phyloP scores from a whole-genome alignment of 2,113 vertebrate genomes.

The Nannobrachium achirus region DNA sequence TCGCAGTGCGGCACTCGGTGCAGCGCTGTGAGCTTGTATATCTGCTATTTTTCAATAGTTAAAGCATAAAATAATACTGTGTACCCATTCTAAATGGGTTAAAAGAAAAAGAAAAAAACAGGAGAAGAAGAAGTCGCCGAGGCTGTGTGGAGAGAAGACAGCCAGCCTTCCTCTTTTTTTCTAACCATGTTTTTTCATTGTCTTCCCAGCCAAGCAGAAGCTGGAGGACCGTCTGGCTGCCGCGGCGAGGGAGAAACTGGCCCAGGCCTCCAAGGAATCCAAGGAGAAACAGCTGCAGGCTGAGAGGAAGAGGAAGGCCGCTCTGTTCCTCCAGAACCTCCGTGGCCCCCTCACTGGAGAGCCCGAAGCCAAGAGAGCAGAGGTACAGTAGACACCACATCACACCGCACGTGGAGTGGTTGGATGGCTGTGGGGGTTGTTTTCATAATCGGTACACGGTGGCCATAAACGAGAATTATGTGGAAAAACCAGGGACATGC shows the following conservation, averaged over 20 bases:
- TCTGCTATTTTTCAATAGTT: no score
- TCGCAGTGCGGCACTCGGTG: no score
- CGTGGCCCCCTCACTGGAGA: constrained; percentile 85
- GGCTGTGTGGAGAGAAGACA: background rate
- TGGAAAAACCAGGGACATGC: no score
- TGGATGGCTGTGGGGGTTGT: no score
- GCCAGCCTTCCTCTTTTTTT: constrained; percentile 1
- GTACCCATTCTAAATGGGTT: no score
- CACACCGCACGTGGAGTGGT: no score
- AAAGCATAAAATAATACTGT: no score
- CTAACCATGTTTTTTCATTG: constrained; percentile 26
- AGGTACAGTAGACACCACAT: constrained; percentile 60
- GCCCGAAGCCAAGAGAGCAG: constrained; percentile 81
- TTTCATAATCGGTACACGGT: no score
- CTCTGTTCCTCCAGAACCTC: constrained; percentile 92
- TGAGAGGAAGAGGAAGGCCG: constrained; percentile 95
- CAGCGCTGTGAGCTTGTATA: no score
- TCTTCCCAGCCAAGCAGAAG: constrained; percentile 90
- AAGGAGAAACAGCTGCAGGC: constrained; percentile 98
- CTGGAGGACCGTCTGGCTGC: constrained; percentile 96
- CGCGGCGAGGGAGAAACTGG: constrained; percentile 96
- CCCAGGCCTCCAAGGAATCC: constrained; percentile 97
- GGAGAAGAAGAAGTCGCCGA: background rate
- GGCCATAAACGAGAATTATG: no score
- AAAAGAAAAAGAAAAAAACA: background rate